phyloP scores from a whole-genome alignment of 2,888 invertebrate species.

The Branchellion lobata region DNA sequence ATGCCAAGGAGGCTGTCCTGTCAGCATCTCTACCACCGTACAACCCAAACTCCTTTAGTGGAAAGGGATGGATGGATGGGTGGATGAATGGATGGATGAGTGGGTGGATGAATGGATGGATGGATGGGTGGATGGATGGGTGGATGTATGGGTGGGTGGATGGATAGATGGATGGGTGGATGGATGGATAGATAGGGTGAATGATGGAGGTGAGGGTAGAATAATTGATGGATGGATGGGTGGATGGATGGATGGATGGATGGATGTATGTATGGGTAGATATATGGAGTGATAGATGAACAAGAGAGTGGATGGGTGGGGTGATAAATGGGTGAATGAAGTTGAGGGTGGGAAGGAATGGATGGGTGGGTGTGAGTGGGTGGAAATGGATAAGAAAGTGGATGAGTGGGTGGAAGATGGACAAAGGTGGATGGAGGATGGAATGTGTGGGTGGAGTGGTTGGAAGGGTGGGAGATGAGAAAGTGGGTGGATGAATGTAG shows the following conservation, averaged over 20 bases:
- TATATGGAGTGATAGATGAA: neutral
- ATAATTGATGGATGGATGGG: neutral
- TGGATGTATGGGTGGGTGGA: neutral
- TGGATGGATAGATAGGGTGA: neutral
- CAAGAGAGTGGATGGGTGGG: too few relatives aligned
- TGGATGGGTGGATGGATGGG: neutral
- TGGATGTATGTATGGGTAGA: neutral
- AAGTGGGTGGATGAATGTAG: too few relatives aligned
- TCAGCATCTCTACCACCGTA: slow-evolving; percentile 63
- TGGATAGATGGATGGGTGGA: neutral
- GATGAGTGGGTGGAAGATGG: too few relatives aligned
- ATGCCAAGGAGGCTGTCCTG: slow-evolving; percentile 60
- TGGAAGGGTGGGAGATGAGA: too few relatives aligned
- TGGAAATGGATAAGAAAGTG: too few relatives aligned
- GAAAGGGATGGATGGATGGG: too few relatives aligned
- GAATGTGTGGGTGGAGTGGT: too few relatives aligned
- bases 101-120: neutral
- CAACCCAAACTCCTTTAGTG: slow-evolving; percentile 61
- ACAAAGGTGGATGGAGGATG: too few relatives aligned
- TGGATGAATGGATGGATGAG: neutral
- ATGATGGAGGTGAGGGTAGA: neutral
- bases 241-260: neutral
- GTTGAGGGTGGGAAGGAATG: too few relatives aligned
- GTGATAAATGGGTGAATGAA: too few relatives aligned
- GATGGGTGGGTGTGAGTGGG: too few relatives aligned